Percentiles rank a stretch among this genome's conserved stretches.
Evolutionary conservation across 2,888 invertebrate species (phyloP).

Genomic region (Aricia artaxerxes): DNA sequence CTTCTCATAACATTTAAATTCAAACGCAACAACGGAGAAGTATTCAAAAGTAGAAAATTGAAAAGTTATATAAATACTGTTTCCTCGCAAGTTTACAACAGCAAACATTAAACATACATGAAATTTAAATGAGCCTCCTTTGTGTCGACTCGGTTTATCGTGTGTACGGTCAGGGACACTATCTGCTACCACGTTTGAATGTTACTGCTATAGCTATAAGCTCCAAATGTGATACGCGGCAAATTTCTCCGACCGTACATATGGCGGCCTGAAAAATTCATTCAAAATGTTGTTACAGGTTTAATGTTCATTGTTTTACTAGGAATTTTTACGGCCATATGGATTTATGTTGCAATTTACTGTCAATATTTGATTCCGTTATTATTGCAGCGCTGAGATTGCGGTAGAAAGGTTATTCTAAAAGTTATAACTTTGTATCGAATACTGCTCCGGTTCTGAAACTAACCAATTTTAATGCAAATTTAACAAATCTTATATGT

Average conservation of each 20-base stretch:
- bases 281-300: background rate
- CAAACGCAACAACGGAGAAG: too few species aligned
- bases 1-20: too few species aligned
- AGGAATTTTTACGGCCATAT: background rate
- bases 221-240: background rate
- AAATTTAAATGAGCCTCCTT: background rate
- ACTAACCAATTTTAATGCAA: too few species aligned
- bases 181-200: background rate
- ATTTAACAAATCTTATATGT: too few species aligned
- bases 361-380: background rate
- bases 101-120: conserved; percentile 6
- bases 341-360: background rate
- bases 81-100: background rate
- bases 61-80: background rate
- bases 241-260: background rate
- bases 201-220: background rate
- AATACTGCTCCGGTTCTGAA: background rate
- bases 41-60: background rate
- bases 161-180: background rate
- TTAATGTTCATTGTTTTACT: background rate
- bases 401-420: too few species aligned
- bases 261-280: background rate
- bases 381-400: background rate
- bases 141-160: conserved; percentile 4
- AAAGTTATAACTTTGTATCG: background rate